Conservation (phyloP, 2,113 vertebrate species). For the Manacus vitellinus region DNA sequence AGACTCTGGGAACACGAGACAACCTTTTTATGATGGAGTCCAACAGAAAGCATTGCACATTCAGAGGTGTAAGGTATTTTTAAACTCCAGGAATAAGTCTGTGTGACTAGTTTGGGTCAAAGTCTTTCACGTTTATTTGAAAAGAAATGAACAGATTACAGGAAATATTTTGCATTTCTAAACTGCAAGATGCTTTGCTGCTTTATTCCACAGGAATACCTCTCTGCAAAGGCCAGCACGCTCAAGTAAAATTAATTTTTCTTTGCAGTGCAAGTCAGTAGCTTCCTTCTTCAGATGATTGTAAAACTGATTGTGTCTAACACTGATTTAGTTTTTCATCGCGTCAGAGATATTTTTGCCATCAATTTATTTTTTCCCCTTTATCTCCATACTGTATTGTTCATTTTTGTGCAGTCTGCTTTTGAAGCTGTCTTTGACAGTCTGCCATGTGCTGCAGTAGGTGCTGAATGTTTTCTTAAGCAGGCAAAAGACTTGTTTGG, state of each 20-base stretch:
- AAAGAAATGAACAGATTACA: background rate
- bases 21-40: background rate
- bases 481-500: background rate
- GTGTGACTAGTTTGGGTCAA: background rate
- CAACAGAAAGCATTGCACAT: background rate
- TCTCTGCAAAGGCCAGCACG: background rate
- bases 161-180: background rate
- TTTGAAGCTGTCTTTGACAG: background rate
- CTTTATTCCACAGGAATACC: background rate
- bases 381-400: background rate
- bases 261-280: background rate
- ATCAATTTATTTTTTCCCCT: background rate
- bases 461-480: background rate
- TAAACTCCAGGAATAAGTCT: background rate
- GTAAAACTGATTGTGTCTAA: background rate
- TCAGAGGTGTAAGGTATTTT: background rate
- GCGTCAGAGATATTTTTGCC: background rate
- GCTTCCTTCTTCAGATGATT: background rate
- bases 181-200: background rate
- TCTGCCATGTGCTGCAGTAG: background rate
- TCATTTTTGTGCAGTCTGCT: background rate
- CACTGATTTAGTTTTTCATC: background rate
- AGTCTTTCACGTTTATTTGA: background rate
- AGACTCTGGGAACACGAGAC: background rate
- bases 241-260: background rate